A percentile compares a stretch with the other conserved stretches of the same genome.
Conservation (phyloP, 2,797 vertebrate species). For the Orestias chungarensis region DNA sequence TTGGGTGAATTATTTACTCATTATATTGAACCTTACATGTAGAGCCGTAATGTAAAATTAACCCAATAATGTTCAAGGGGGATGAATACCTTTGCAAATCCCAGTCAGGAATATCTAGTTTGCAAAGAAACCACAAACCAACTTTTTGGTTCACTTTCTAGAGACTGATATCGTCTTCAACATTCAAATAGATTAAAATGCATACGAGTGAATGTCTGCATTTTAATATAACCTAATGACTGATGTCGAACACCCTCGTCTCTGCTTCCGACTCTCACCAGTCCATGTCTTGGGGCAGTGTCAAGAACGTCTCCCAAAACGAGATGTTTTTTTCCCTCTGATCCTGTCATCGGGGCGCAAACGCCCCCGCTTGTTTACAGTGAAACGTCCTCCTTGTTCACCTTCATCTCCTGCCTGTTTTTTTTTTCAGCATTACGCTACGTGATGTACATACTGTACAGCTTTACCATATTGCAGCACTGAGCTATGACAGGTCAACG, state of each 20-base stretch:
- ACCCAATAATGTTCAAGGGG: not conserved
- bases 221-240: conserved; percentile 36
- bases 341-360: conserved; percentile 73
- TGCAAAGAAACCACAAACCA: not conserved
- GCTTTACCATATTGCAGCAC: conserved; percentile 56
- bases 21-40: not conserved
- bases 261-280: conserved; percentile 28
- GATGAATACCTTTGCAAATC: not conserved
- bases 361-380: conserved; percentile 76
- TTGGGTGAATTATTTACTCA: not conserved
- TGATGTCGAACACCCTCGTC: conserved; percentile 21
- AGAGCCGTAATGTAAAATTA: not conserved
- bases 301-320: conserved; percentile 69
- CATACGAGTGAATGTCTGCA: conserved; percentile 9
- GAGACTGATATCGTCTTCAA: conserved; percentile 26
- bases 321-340: conserved; percentile 71
- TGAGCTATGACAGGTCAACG: conserved; percentile 54
- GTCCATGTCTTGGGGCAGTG: conserved; percentile 56
- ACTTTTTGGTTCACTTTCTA: not conserved
- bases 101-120: not conserved
- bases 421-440: conserved; percentile 70
- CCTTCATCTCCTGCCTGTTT: conserved; percentile 78
- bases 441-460: conserved; percentile 73
- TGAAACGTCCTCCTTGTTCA: conserved; percentile 77
- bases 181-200: conserved; percentile 31